Base-by-base conservation (phyloP, 2,888 invertebrate genomes). In the Pomacea canaliculata region DNA sequence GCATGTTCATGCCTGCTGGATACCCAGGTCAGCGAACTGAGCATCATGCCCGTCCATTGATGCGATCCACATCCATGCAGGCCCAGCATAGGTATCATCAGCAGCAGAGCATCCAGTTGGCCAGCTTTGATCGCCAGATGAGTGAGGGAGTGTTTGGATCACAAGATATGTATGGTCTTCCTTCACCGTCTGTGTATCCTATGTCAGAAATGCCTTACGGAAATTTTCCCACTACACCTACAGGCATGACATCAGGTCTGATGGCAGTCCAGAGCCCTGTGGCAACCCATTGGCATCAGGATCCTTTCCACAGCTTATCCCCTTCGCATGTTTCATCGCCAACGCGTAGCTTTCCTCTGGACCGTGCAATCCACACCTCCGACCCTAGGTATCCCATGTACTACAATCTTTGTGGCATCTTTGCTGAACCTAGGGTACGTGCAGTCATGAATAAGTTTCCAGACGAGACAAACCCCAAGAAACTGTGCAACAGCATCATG, bases 341-440 rank as follows among this genome's bases (percentile, higher is more conserved):
- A 67, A 51, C 12, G 1, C 65, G 71, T 46, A 67, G 66, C 60
- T 76, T 46, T 46, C 63, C 78, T 12, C 71, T 76, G n/a, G 83
- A 84, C 67, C 79, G 82, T 9, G 81, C 83, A 16, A 86, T 86
- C 48, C 66, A 76, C 2, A 80, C 80, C 0, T 79, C 79, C 37
- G 96, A 96, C 85, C 94, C 94, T 37, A 93, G 96, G 0, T 93
- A 94, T 51, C 93, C 94, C 83, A 92, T 97, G 88, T 96, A 95
- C 90, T 97, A 95, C 91, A 96, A 97, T 91, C 92, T 98, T 81
- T 94, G 96, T n/a, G 95, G 95, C 74, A 94, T 98, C 77, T 98
- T 98, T 91, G 96, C 97, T 0, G 95, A 96, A 87, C 94, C 95
- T 82, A 95, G 96, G 88, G 97, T 98, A n/a, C 93, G 94, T 73